Evolutionary conservation across 2,113 vertebrate species (phyloP), one percentile per base, ranked within the genome.

Genomic region (Burhinus oedicnemus): DNA sequence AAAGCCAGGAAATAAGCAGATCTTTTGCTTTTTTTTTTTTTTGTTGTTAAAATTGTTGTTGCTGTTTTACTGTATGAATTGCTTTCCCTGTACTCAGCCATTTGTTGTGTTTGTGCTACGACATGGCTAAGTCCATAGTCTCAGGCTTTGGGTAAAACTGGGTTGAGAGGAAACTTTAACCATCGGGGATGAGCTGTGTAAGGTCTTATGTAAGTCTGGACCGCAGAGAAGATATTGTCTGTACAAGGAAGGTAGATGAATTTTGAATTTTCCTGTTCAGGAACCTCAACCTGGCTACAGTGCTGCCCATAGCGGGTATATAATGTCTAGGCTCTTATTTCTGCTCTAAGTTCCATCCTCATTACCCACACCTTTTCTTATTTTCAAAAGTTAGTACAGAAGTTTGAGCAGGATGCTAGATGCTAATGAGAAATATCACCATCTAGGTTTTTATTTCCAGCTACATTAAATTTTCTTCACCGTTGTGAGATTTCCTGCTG

Each of bases 391-490:
- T 22, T 16, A 58, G 7, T 5, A 15, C 14, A 36, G 22, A 34
- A 40, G n/a, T 71, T 45, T 58, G 6, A 36, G 8, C 15, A 45
- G 8, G 13, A 27, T 71, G 12, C 16, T 42, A 14, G 2, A 22
- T 49, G 19, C 12, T 58, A 47, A 40, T 0, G 3, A 36, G 12
- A 71, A 72, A 25, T 51, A 34, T 47, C 29, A 25, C 12, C 3
- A 4, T 3, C 9, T 42, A 7, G 1, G 8, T 9, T 42, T 85
- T 44, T 58, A 2, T 49, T 83, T 76, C 42, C 17, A 38, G 8
- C 6, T 75, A 17, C 0, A 0, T 4, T 36, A 20, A 49, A 3
- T 70, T 83, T 66, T 85, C 8, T 84, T 65, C 2, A 11, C 3
- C 44, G 21, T 15, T 40, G 6, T 1, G 4, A 58, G 11, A 51